A percentile compares a stretch with the other conserved stretches of the same genome.
These are phyloP conservation scores for Anguilla pacifica DNA, from an alignment of 2,797 vertebrate genomes.

Conservation along the genomic window DNA sequence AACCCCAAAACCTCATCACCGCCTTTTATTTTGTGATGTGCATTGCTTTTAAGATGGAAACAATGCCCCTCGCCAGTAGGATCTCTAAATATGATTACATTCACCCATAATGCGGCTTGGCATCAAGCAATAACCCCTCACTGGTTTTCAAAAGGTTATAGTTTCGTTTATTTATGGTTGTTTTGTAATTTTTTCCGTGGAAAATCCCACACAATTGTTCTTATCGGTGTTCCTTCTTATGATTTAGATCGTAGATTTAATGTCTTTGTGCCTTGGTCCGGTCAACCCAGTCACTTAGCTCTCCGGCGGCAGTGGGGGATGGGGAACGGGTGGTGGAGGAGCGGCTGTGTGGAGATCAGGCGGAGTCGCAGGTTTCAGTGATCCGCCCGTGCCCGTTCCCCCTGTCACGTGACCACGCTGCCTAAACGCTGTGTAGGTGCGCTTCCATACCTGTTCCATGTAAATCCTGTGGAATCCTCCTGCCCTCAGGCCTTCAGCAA, in stretches of 20 bases:
- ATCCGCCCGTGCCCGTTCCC: slow-evolving; percentile 72
- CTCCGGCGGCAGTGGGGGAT: slow-evolving; percentile 57
- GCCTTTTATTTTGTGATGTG: slow-evolving; percentile 32
- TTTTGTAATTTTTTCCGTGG: neutral
- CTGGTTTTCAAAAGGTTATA: neutral
- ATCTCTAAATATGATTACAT: neutral
- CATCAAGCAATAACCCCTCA: neutral
- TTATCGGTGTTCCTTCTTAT: slow-evolving; percentile 14
- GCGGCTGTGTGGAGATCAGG: slow-evolving; percentile 70
- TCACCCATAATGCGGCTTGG: neutral
- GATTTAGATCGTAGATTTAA: neutral
- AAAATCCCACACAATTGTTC: neutral
- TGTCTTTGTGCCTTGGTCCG: slow-evolving; percentile 7
- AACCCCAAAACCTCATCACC: slow-evolving; percentile 60
- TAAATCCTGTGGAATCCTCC: slow-evolving; percentile 83
- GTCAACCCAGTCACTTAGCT: neutral
- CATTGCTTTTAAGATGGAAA: slow-evolving; percentile 5
- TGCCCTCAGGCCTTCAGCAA: slow-evolving; percentile 48
- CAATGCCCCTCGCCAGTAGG: neutral
- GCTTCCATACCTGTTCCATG: slow-evolving; percentile 80
- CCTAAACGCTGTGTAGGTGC: slow-evolving; percentile 59
- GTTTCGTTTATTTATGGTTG: slow-evolving; percentile 46
- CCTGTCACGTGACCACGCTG: slow-evolving; percentile 72
- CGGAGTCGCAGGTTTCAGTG: slow-evolving; percentile 70
- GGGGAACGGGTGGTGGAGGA: slow-evolving; percentile 57